Conservation (phyloP, 2,113 vertebrate genomes). For the Numida meleagris region DNA sequence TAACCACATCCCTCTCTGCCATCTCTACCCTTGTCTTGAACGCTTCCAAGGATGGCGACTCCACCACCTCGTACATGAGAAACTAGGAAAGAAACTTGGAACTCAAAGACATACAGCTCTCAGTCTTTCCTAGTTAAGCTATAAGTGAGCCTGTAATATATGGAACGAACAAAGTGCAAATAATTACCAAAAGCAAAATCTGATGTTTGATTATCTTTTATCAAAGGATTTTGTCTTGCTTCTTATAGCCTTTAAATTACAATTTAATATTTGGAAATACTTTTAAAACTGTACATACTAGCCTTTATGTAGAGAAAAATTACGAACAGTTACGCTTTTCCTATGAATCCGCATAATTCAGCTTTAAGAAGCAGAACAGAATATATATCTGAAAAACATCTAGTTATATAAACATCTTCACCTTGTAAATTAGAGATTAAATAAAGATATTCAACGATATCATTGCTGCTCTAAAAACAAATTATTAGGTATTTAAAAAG, state of each 20-base stretch:
- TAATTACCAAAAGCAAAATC: constrained; percentile 31
- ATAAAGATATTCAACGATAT: constrained; percentile 48
- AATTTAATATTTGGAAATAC: neutral
- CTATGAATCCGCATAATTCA: constrained; percentile 16
- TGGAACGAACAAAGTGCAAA: constrained; percentile 49
- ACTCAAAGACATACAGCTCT: neutral
- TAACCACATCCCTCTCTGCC: too few species aligned
- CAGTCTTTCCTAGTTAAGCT: neutral
- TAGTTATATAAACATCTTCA: constrained; percentile 58
- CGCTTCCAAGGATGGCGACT: too few species aligned
- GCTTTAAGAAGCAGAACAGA: constrained; percentile 42
- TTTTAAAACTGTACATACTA: constrained; percentile 21
- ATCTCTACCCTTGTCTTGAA: too few species aligned
- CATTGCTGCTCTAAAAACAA: constrained; percentile 1
- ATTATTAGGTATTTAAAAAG: neutral
- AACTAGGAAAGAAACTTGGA: neutral
- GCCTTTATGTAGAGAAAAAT: constrained; percentile 23
- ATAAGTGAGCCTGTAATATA: neutral
- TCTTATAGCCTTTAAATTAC: constrained; percentile 16
- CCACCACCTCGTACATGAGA: neutral
- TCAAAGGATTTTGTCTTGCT: neutral
- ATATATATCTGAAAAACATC: constrained; percentile 49
- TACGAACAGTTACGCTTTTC: constrained; percentile 22
- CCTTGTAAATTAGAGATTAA: constrained; percentile 56
- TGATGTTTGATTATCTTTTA: neutral